Evolutionary conservation across 2,888 invertebrate species (phyloP).

Genomic region (Eristalis pertinax): DNA sequence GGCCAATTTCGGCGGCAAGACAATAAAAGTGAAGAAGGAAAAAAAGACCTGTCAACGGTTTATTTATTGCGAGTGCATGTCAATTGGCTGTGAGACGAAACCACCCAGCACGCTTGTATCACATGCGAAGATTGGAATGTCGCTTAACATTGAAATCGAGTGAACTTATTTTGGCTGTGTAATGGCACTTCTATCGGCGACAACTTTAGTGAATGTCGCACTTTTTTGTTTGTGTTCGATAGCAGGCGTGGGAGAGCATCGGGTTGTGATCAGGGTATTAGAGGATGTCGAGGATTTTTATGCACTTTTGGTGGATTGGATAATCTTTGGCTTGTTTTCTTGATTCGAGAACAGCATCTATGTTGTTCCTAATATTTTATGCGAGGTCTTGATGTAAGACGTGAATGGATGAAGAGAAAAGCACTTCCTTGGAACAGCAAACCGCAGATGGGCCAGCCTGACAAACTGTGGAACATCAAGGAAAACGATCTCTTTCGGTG

Average conservation of each 20-base stretch:
- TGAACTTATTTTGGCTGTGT: conserved; percentile 11
- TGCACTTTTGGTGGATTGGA: too few species aligned
- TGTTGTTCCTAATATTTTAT: too few species aligned
- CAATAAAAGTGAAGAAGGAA: conserved; percentile 15
- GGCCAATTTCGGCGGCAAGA: not conserved
- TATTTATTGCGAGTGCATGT: conserved; percentile 47
- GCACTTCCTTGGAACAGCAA: too few species aligned
- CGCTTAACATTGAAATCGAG: not conserved
- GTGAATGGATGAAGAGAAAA: too few species aligned
- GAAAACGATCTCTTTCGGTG: too few species aligned
- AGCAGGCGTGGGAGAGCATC: not conserved
- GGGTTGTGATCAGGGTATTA: not conserved
- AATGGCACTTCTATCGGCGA: not conserved
- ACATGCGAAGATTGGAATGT: conserved; percentile 16
- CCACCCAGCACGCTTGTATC: conserved; percentile 2
- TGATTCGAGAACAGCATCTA: too few species aligned
- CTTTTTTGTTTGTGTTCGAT: not conserved
- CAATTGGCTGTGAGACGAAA: conserved; percentile 32
- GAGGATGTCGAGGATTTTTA: too few species aligned
- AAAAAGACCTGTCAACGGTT: conserved; percentile 19
- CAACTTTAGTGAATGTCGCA: not conserved
- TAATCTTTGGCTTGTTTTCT: too few species aligned
- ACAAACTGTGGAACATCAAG: too few species aligned
- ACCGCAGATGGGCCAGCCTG: too few species aligned
- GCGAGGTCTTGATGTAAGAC: too few species aligned